These are phyloP conservation scores for Pocillopora damicornis DNA, from an alignment of 64 coral and sea anemone species.

Conservation along the genomic window DNA sequence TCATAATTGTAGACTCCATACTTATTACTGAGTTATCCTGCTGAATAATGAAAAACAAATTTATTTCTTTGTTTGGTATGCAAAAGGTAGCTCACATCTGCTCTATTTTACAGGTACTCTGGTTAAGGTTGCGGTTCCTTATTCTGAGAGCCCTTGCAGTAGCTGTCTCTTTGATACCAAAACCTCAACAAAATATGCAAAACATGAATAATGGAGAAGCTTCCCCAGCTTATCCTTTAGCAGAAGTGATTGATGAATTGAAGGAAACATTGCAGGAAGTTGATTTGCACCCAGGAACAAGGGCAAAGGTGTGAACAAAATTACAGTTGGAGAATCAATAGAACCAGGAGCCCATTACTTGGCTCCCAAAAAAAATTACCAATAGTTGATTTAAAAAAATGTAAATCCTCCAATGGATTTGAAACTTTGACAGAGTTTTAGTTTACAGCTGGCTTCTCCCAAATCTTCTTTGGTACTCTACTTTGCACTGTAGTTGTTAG, in stretches of 20 bases:
- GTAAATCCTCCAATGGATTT: too few species aligned
- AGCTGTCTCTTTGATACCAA: constrained; percentile 56
- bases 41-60: too few species aligned
- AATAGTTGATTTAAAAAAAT: too few species aligned
- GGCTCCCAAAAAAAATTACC: too few species aligned
- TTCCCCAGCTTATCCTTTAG: constrained; percentile 27
- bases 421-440: too few species aligned
- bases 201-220: constrained; percentile 36
- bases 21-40: too few species aligned
- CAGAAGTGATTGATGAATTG: constrained; percentile 51
- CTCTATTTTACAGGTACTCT: constrained; percentile 53
- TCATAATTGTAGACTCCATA: too few species aligned
- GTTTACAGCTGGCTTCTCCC: too few species aligned
- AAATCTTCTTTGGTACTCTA: too few species aligned
- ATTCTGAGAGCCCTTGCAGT: constrained; percentile 62
- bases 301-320: constrained; percentile 40
- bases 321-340: background rate
- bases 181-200: constrained; percentile 7
- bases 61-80: background rate
- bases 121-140: constrained; percentile 80
- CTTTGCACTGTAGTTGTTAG: too few species aligned
- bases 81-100: background rate
- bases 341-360: too few species aligned
- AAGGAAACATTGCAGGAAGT: constrained; percentile 40
- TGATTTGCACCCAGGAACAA: constrained; percentile 57